Evolutionary conservation across 2,113 vertebrate genomes (phyloP), one percentile per base, ranked within the genome.

Genomic region (Oceanodroma tethys): DNA sequence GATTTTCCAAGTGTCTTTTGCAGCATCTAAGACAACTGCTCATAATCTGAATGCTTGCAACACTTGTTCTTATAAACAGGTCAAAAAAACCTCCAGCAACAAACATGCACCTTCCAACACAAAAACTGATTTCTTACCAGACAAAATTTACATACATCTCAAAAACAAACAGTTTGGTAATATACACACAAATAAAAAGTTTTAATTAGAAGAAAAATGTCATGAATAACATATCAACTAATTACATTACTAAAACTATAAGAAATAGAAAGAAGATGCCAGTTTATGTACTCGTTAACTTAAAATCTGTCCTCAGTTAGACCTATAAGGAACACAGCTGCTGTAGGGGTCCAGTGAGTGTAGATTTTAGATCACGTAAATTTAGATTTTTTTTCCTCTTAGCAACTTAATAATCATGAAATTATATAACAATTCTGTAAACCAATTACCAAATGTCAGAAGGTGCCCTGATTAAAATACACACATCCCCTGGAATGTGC

Each of bases 391-490:
- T 86, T 80, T 80, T 76, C 80, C 73, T 88, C 62, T 89, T 76
- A 62, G 86, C 62, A 93, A 93, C 58, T 72, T 94, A 84, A 92
- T 91, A 94, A 95, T 95, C 73, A 97, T 92, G 85, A 97, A 97
- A 96, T 97, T 66, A 94, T 67, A 80, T 89, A 97, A 95, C 86
- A 96, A 81, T 95, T 95, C 79, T 96, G 86, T 96, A 97, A 97
- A 96, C 94, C 60, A 90, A 97, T 97, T 97, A 88, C 81, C 91
- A 95, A 81, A 95, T 87, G 95, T 97, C 83, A 97, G 94, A 96
- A 96, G 84, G 93, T 91, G 73, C 83, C 88, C 90, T 97, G 90
- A 96, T 95, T 97, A 98, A 97, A 97, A 97, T 93, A 79, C 88
- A 96, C 62, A 86, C 80, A 74, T 94, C 93, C 91, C 81, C 60